Base-by-base conservation (phyloP, 2,888 invertebrate species). In the Caenorhabditis zanzibari region DNA sequence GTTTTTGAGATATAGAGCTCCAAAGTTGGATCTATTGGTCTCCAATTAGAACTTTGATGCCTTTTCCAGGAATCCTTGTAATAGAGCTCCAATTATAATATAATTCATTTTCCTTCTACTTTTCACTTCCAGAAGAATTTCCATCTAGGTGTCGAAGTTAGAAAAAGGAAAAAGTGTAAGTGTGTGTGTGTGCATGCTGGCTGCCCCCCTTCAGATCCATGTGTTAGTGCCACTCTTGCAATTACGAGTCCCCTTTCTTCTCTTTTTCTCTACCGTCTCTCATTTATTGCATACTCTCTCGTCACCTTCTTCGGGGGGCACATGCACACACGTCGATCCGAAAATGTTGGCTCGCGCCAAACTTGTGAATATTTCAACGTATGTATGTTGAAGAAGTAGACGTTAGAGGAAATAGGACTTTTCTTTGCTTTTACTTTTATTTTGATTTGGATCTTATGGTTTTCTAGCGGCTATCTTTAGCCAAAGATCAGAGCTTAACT, bases 311-410 rank as follows among this genome's bases (percentile, higher is more conserved):
- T n/a, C n/a, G n/a, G n/a, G n/a, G n/a, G 22, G 41, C 32, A 32
- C 22, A 22, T 19, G n/a, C 19, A n/a, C n/a, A n/a, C n/a, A n/a
- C n/a, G n/a, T n/a, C n/a, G n/a, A n/a, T n/a, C n/a, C n/a, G n/a
- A n/a, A n/a, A n/a, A n/a, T n/a, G n/a, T n/a, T n/a, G n/a, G 38
- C 35, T 61, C 68, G 44, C 68, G 68, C 47, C 61, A 76, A 76
- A 76, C 76, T 76, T 76, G 76, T 76, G 76, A 76, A 76, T 76
- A 76, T 76, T 76, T 76, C 76, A 76, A 76, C 38, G 38, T 35
- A 61, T n/a, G 9, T 12, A 19, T 44, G 66, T 6, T 24, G 32
- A 63, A 63, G 44, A 41, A 59, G 52, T n/a, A 38, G 22, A 19
- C 12, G n/a, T 9, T 24, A 58, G 44, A 47, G 16, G 22, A 63